These are phyloP conservation scores for Arizona elegans DNA, from an alignment of 2,113 vertebrate species.

Conservation along the genomic window DNA sequence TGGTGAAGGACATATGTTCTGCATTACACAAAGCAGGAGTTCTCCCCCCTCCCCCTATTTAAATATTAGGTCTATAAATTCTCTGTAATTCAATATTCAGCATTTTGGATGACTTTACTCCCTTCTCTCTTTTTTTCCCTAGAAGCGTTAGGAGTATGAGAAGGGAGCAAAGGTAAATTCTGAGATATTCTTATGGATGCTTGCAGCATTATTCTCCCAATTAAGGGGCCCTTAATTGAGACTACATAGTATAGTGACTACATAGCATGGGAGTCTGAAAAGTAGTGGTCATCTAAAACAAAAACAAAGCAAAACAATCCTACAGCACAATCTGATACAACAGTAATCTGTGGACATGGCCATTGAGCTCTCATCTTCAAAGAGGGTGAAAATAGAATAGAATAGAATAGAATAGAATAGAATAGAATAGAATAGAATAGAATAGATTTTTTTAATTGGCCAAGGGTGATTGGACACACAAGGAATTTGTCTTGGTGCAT, in stretches of 20 bases:
- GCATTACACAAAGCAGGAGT: not conserved
- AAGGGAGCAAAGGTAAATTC: not conserved
- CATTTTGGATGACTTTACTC: not conserved
- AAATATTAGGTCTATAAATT: not conserved
- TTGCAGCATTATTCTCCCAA: not conserved
- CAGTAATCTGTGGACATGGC: not conserved
- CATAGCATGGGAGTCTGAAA: not conserved
- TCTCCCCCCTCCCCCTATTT: not conserved
- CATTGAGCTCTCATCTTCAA: not conserved
- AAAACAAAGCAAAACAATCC: too few relatives aligned
- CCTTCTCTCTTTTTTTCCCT: not conserved
- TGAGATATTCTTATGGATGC: not conserved
- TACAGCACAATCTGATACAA: not conserved
- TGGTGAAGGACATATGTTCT: not conserved
- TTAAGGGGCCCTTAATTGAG: not conserved
- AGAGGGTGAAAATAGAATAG: not conserved
- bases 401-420: too few relatives aligned
- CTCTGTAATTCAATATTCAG: not conserved
- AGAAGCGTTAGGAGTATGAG: not conserved
- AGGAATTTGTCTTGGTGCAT: too few relatives aligned
- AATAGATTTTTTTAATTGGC: too few relatives aligned
- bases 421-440: too few relatives aligned
- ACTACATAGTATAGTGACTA: not conserved
- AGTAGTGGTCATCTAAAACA: not conserved
- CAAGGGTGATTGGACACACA: too few relatives aligned